Evolutionary conservation across 2,888 invertebrate species (phyloP).

Genomic region (Apomyelois bistriatella): DNA sequence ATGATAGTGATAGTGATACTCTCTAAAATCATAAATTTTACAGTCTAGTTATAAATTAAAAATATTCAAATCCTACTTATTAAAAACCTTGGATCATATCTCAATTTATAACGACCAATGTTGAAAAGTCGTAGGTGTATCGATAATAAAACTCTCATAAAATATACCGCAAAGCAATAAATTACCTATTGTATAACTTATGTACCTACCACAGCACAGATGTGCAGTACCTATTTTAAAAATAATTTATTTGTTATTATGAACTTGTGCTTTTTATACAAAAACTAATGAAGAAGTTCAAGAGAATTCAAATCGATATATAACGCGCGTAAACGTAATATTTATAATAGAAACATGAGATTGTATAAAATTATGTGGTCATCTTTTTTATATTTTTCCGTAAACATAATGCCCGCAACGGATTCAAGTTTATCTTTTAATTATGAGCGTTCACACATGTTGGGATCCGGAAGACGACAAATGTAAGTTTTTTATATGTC

Average conservation of each 20-base stretch:
- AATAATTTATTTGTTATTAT: slow-evolving; percentile 36
- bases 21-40: too few species aligned
- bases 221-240: slow-evolving; percentile 34
- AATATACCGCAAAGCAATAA: slow-evolving; percentile 32
- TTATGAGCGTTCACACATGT: slow-evolving; percentile 42
- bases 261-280: slow-evolving; percentile 32
- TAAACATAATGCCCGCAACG: slow-evolving; percentile 14
- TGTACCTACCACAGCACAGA: slow-evolving; percentile 29
- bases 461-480: slow-evolving; percentile 32
- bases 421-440: slow-evolving; percentile 34
- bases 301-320: neutral
- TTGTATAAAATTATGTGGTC: neutral
- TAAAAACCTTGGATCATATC: slow-evolving; percentile 21
- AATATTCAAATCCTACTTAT: slow-evolving; percentile 15
- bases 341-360: neutral
- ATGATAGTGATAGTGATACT: too few species aligned
- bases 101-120: slow-evolving; percentile 37
- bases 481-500: slow-evolving; percentile 38
- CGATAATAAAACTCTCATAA: slow-evolving; percentile 43
- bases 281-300: slow-evolving; percentile 26
- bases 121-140: slow-evolving; percentile 39
- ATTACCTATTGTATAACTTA: slow-evolving; percentile 37
- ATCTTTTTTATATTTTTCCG: slow-evolving; percentile 21
- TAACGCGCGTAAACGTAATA: neutral
- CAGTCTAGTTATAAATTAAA: neutral